A percentile compares a stretch with the other conserved stretches of the same genome.
These are phyloP conservation scores for Ochropleura plecta DNA, from an alignment of 2,888 invertebrate species.

Conservation along the genomic window DNA sequence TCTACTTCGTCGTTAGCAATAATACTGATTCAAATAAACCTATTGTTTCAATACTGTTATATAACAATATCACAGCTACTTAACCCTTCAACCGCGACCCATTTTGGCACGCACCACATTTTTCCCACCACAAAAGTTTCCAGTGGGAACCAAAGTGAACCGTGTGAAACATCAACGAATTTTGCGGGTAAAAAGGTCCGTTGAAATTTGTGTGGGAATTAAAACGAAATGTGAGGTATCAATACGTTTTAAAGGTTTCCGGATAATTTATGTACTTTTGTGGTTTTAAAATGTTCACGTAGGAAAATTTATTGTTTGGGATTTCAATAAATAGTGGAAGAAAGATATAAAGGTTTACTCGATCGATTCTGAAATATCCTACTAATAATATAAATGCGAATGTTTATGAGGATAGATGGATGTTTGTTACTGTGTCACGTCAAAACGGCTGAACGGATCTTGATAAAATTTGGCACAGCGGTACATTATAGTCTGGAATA, in stretches of 20 bases:
- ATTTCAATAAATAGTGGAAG: conserved; percentile 14
- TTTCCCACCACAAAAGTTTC: conserved; percentile 60
- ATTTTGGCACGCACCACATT: conserved; percentile 54
- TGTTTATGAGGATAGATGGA: no score
- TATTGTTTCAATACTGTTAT: conserved; percentile 15
- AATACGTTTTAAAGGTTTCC: conserved; percentile 41
- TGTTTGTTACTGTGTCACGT: no score
- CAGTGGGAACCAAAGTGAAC: conserved; percentile 45
- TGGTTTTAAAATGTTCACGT: conserved; percentile 32
- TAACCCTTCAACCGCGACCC: conserved; percentile 53
- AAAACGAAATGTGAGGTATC: conserved; percentile 33
- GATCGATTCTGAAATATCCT: neutral
- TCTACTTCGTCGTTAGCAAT: neutral
- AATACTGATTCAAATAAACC: neutral
- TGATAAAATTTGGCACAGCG: no score
- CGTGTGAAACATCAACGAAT: conserved; percentile 57
- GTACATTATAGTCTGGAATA: no score
- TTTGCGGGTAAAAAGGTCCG: conserved; percentile 51
- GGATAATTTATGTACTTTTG: conserved; percentile 52
- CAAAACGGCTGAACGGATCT: no score
- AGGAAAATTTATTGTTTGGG: conserved; percentile 22
- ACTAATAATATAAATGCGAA: no score
- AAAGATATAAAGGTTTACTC: neutral
- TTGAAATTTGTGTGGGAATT: conserved; percentile 58
- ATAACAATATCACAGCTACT: conserved; percentile 53